Percentiles rank a stretch among this genome's conserved stretches.
These are phyloP conservation scores for Colistium nudipinnis DNA, from an alignment of 2,113 vertebrate genomes.

Conservation along the genomic window DNA sequence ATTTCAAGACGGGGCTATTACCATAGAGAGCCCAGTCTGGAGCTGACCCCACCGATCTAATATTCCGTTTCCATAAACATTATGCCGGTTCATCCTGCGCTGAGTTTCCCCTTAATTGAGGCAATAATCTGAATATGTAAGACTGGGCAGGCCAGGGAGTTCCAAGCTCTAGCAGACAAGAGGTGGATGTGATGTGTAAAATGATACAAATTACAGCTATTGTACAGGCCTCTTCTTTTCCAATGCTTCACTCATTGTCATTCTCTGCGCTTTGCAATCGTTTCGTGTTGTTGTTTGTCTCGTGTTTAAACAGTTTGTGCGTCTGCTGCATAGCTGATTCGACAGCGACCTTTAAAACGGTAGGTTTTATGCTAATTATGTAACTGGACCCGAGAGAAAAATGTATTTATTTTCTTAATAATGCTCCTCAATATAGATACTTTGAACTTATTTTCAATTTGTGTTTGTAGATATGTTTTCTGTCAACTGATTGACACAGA, in stretches of 20 bases:
- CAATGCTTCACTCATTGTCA: conserved; percentile 41
- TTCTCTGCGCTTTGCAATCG: conserved; percentile 52
- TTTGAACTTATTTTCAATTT: neutral
- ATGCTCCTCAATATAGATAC: neutral
- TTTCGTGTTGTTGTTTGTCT: conserved; percentile 69
- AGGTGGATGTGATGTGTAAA: conserved; percentile 81
- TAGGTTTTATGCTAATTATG: conserved; percentile 1
- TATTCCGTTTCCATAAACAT: conserved; percentile 86
- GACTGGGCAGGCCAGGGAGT: conserved; percentile 72
- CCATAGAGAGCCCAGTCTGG: conserved; percentile 79
- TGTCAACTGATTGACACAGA: neutral
- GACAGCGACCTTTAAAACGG: conserved; percentile 11
- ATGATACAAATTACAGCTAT: conserved; percentile 84
- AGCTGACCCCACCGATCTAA: conserved; percentile 81
- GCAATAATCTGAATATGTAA: conserved; percentile 84
- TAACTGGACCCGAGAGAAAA: neutral
- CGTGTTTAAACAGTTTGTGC: conserved; percentile 47
- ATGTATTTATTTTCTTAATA: neutral
- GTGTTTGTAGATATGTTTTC: neutral
- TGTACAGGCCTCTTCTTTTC: conserved; percentile 61
- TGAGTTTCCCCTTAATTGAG: conserved; percentile 84
- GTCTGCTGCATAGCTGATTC: conserved; percentile 25
- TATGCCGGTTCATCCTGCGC: conserved; percentile 83
- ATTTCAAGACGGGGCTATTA: conserved; percentile 86
- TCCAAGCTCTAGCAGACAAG: conserved; percentile 69